Conservation (phyloP, 2,113 vertebrate genomes). For the Oreamnos americanus region DNA sequence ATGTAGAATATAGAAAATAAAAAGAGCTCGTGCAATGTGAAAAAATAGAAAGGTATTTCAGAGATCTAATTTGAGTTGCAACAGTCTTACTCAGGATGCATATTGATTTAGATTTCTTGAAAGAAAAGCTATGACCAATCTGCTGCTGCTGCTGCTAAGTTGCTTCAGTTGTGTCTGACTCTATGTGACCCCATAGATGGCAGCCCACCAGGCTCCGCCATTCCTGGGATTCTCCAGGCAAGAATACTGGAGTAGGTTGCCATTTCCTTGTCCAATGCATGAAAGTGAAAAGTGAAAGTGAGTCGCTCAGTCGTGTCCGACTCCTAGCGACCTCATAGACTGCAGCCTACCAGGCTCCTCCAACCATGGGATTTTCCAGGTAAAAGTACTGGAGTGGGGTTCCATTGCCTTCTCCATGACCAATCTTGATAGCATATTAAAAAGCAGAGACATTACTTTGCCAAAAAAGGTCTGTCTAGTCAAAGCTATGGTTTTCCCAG, state of each 20-base stretch:
- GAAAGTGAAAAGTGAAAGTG: too few relatives aligned
- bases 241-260: too few relatives aligned
- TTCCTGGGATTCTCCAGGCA: too few relatives aligned
- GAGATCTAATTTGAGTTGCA: background rate
- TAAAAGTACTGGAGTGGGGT: too few relatives aligned
- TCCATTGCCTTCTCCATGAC: background rate
- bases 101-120: background rate
- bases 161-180: accelerated
- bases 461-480: background rate
- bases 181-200: too few relatives aligned
- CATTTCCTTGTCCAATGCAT: too few relatives aligned
- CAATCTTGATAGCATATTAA: background rate
- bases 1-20: background rate
- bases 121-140: background rate
- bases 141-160: background rate
- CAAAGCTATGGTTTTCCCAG: background rate
- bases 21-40: background rate
- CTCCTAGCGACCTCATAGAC: too few relatives aligned
- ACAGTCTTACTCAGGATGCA: background rate
- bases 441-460: background rate
- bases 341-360: too few relatives aligned
- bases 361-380: too few relatives aligned
- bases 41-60: background rate
- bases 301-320: too few relatives aligned
- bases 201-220: too few relatives aligned